These are phyloP conservation scores for Tethya wilhelma DNA, from an alignment of 37 sponge, comb jelly and placozoan genomes.

Conservation along the genomic window DNA sequence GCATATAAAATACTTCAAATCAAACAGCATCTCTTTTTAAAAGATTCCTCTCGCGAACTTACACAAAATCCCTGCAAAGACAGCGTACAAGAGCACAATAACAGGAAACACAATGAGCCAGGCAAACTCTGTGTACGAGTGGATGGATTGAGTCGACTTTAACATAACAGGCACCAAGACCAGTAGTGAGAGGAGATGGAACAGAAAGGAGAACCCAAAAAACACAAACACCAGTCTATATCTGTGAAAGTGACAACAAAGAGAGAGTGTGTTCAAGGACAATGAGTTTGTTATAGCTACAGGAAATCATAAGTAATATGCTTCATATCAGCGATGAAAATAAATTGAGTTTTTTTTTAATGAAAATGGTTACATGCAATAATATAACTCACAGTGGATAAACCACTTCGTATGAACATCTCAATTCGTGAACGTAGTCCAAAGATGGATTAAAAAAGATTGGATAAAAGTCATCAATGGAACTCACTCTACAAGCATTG, in stretches of 20 bases:
- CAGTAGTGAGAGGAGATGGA: slow-evolving; percentile 20
- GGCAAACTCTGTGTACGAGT: neutral
- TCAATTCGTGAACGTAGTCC: slow-evolving; percentile 29
- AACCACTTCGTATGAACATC: slow-evolving; percentile 53
- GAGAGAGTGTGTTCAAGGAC: neutral
- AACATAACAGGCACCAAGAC: neutral
- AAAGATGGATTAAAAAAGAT: slow-evolving; percentile 50
- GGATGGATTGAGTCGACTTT: slow-evolving; percentile 1
- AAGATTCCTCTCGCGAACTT: slow-evolving; percentile 4
- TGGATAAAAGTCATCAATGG: slow-evolving; percentile 49
- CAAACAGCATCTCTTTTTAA: neutral
- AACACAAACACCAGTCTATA: slow-evolving; percentile 45
- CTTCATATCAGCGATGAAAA: neutral
- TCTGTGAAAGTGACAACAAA: slow-evolving; percentile 2
- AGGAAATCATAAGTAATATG: neutral
- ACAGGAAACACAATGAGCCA: slow-evolving; percentile 29
- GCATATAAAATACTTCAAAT: too few relatives aligned
- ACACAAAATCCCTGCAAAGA: slow-evolving; percentile 39
- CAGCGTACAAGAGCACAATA: neutral
- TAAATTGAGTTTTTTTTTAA: too few relatives aligned
- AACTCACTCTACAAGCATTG: slow-evolving; percentile 28
- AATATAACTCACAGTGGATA: slow-evolving; percentile 50
- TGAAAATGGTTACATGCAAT: neutral
- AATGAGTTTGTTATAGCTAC: neutral
- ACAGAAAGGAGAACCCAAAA: slow-evolving; percentile 32